Evolutionary conservation across 2,888 invertebrate genomes (phyloP), one percentile per base, ranked within the genome.

Genomic region (Tipula confusa): DNA sequence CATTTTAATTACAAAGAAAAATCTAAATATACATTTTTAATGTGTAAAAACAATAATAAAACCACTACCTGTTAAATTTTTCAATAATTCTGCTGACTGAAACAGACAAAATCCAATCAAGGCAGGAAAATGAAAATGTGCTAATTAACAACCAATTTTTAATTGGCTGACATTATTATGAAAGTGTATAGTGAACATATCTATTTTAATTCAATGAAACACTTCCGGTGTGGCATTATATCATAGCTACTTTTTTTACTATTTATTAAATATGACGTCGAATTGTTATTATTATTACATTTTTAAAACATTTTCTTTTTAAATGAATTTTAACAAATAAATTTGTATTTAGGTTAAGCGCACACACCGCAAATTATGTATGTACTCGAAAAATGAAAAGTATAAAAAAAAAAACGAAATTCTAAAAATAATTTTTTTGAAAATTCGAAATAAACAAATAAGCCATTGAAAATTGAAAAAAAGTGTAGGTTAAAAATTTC

Each of bases 401-500:
- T 64, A 6, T 24, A 64, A 24, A 64, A 24, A 64, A 64, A 64
- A 24, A 64, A 15, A 48, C 4, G 4, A 18, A 48, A 18, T 64
- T 64, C 64, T 64, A 64, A 64, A 64, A 64, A 64, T 64, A 64
- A 24, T 64, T 24, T 64, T n/a, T n/a, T n/a, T 64, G 2, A 43
- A 43, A 1, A 43, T 43, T 36, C 15, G n/a, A 38, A 64, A 64
- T 64, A 79, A 64, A 82, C n/a, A 82, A 82, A 83, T n/a, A 83
- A 82, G 6, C 24, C 64, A 64, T 64, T 24, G 64, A 24, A 79
- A 29, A 84, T 28, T 15, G 28, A 33, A n/a, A 82, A 83, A 13
- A 83, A 33, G 43, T 33, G 38, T 43, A 28, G 6, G n/a, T 84
- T 18, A 31, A n/a, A 64, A 64, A 24, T 64, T 64, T 9, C 64